Evolutionary conservation across 2,797 vertebrate species (phyloP).

Genomic region (Sebastes oblongus): DNA sequence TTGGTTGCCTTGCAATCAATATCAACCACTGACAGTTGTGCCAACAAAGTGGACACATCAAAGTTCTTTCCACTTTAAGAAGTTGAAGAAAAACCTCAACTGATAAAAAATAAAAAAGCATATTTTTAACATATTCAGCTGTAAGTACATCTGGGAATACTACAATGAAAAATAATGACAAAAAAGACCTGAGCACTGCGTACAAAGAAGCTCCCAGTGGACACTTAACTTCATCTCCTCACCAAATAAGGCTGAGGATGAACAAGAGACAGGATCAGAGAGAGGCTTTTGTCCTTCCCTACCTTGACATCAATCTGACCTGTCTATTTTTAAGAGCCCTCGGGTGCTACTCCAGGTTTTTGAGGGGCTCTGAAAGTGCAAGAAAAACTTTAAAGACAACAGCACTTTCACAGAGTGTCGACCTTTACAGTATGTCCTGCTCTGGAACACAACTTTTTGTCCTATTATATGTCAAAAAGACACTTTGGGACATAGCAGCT

Average conservation of each 20-base stretch:
- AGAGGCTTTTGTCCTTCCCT: constrained; percentile 15
- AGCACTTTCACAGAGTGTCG: neutral
- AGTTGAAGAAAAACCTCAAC: neutral
- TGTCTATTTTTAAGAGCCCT: constrained; percentile 14
- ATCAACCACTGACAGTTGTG: neutral
- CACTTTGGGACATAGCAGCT: neutral
- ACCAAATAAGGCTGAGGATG: constrained; percentile 1
- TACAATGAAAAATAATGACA: constrained; percentile 21
- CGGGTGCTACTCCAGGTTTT: neutral
- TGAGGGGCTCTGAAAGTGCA: constrained; percentile 2
- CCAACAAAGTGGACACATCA: neutral
- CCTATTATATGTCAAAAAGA: neutral
- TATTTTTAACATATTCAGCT: constrained; percentile 8
- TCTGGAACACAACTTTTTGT: neutral
- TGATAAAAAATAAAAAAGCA: constrained; percentile 3
- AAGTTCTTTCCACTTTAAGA: neutral
- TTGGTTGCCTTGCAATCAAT: neutral
- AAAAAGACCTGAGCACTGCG: neutral
- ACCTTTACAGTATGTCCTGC: neutral
- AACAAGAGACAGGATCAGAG: constrained; percentile 14
- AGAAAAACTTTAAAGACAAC: neutral
- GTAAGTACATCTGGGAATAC: constrained; percentile 6
- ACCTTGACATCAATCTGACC: constrained; percentile 1
- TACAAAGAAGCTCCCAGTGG: constrained; percentile 6
- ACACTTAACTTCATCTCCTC: constrained; percentile 15